Base-by-base conservation (phyloP, 2,888 invertebrate genomes). In the Drosophila eohydei region DNA sequence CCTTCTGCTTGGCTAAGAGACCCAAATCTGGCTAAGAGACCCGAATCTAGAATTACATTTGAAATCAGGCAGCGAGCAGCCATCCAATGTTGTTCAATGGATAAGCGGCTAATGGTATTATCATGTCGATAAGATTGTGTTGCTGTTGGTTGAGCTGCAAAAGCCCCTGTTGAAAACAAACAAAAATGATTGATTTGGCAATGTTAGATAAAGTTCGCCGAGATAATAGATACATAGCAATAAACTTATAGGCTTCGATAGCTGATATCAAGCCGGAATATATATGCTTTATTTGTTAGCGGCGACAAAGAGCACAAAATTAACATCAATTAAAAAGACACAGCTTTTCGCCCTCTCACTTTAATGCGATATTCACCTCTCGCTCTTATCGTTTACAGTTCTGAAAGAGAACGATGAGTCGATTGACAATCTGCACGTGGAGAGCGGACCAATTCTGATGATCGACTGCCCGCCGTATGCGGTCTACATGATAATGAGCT, bases 401-500 rank as follows among this genome's bases (percentile, higher is more conserved):
- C 93, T 95, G 7, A 95, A 96, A 89, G 95, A 95, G 57, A 94
- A 94, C 48, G 96, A 96, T 75, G 94, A 94, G 3, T 92, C 92
- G 8, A 94, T 94, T 60, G 91, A 91, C 11, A 89, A 92, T 63
- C 93, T 95, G 43, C 94, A 94, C 0, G 93, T 94, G 0, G 96
- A 96, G 77, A 94, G 94, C 77, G 95, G 95, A 9, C 94, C 95
- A 0, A 94, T 95, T 79, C 93, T 96, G 59, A 93, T 96, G 80
- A 94, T 96, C 43, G 96, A 96, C 91, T 95, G 94, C 79, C 95
- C 95, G 0, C 94, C 94, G 62, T 94, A 94, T 63, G 95, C 96
- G 0, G 92, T 96, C 3, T 96, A 96, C 90, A 93, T 96, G 81
- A 94, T 96, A 69, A 96, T 97, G 94, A 95, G 95, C 88, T 94